phyloP scores from a whole-genome alignment of 2,797 vertebrate genomes.

The Xenops minutus region DNA sequence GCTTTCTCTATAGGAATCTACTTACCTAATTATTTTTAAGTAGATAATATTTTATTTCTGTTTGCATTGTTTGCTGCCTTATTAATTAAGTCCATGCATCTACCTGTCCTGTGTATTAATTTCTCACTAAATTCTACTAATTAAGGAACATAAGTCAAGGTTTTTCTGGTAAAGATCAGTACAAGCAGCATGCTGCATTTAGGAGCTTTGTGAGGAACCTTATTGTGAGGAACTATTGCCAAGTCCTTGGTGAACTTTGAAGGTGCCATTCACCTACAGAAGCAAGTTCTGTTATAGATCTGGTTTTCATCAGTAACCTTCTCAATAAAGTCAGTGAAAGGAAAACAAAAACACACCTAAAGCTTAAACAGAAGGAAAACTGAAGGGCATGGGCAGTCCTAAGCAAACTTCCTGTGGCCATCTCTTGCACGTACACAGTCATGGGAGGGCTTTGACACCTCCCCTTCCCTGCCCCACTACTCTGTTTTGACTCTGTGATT shows the following conservation, averaged over 20 bases:
- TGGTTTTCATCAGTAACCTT: neutral
- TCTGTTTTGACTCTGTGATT: neutral
- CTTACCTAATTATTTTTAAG: constrained; percentile 6
- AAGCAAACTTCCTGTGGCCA: neutral
- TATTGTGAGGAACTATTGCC: neutral
- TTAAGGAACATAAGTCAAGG: neutral
- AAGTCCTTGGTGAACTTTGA: neutral
- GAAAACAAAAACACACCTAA: neutral
- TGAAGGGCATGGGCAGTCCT: neutral
- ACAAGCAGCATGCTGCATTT: neutral
- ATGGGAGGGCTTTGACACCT: neutral
- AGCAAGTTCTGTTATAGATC: neutral
- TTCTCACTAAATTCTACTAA: neutral
- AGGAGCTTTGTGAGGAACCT: neutral
- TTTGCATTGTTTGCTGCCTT: neutral
- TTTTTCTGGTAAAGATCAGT: neutral
- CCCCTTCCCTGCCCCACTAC: neutral
- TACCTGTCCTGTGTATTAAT: neutral
- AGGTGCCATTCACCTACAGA: neutral
- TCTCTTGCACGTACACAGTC: rapidly evolving
- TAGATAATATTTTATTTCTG: constrained; percentile 14
- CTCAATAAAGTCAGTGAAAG: neutral
- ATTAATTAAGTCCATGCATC: neutral
- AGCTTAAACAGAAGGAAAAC: neutral
- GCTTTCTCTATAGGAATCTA: neutral